A percentile compares a stretch with the other conserved stretches of the same genome.
Conservation (phyloP, 1,140 invertebrate genomes). For the Drosophila kepulauana region DNA sequence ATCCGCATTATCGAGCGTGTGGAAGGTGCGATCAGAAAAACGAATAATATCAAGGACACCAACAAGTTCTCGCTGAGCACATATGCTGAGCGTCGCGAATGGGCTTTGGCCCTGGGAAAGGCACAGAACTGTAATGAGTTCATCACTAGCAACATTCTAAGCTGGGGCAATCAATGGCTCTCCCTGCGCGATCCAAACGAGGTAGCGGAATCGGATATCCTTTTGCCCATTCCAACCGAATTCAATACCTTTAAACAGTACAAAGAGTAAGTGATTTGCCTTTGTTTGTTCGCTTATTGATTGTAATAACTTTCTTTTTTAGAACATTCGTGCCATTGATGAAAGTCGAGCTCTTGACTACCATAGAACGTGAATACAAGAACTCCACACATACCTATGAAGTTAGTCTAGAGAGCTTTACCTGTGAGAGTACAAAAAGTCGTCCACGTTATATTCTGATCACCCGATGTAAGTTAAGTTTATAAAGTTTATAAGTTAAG, state of each 20-base stretch:
- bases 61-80: slow-evolving; percentile 46
- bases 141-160: slow-evolving; percentile 60
- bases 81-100: slow-evolving; percentile 53
- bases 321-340: slow-evolving; percentile 73
- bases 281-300: no score
- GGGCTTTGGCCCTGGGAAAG: slow-evolving; percentile 13
- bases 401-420: slow-evolving; percentile 31
- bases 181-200: slow-evolving; percentile 45
- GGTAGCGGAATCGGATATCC: slow-evolving; percentile 49
- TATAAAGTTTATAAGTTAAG: no score
- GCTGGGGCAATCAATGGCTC: slow-evolving; percentile 74
- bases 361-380: slow-evolving; percentile 62
- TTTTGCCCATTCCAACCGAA: slow-evolving; percentile 62
- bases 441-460: slow-evolving; percentile 44
- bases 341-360: slow-evolving; percentile 69
- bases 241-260: slow-evolving; percentile 67
- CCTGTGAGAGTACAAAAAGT: slow-evolving; percentile 2
- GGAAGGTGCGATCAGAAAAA: slow-evolving; percentile 8
- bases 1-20: slow-evolving; percentile 44
- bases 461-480: slow-evolving; percentile 49
- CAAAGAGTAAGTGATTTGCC: slow-evolving; percentile 51
- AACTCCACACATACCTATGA: slow-evolving; percentile 18
- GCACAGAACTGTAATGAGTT: slow-evolving; percentile 47
- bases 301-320: neutral
- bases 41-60: slow-evolving; percentile 41